Percentiles rank a stretch among this genome's conserved stretches.
These are phyloP conservation scores for Pocota personata DNA, from an alignment of 2,888 invertebrate genomes.

Conservation along the genomic window DNA sequence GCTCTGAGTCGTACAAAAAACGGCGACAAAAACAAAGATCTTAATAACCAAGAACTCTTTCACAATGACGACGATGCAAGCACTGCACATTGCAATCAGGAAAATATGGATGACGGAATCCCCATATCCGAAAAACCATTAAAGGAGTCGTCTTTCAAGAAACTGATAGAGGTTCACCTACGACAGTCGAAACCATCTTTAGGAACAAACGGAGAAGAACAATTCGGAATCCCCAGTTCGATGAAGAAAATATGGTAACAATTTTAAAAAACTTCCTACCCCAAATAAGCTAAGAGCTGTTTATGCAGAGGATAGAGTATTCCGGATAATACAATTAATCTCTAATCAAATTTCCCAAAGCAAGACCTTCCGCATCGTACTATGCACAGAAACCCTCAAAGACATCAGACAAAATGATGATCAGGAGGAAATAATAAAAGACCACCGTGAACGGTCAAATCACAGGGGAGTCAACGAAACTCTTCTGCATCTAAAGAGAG, in stretches of 20 bases:
- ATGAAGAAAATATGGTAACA: neutral
- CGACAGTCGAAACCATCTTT: neutral
- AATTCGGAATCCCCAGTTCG: neutral
- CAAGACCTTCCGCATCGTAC: slow-evolving; percentile 33
- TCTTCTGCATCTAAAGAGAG: no score
- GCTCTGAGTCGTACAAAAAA: no score
- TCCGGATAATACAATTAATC: neutral
- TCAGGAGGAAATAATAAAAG: slow-evolving; percentile 21
- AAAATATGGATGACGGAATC: no score
- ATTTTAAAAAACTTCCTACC: slow-evolving; percentile 65
- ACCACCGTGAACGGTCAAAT: slow-evolving; percentile 23
- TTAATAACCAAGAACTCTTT: no score
- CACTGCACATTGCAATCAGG: no score
- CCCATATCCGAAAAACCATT: no score
- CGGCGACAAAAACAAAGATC: no score
- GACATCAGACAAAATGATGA: slow-evolving; percentile 13
- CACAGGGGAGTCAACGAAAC: slow-evolving; percentile 43
- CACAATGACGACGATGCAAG: no score
- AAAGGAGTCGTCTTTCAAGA: no score
- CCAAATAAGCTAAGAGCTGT: slow-evolving; percentile 31
- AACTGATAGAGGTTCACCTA: no score
- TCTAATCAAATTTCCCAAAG: slow-evolving; percentile 10
- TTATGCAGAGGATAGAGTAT: slow-evolving; percentile 24
- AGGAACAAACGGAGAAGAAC: neutral
- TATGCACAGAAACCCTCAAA: slow-evolving; percentile 6